These are phyloP conservation scores for Rapana venosa DNA, from an alignment of 2,888 invertebrate genomes.

Conservation along the genomic window DNA sequence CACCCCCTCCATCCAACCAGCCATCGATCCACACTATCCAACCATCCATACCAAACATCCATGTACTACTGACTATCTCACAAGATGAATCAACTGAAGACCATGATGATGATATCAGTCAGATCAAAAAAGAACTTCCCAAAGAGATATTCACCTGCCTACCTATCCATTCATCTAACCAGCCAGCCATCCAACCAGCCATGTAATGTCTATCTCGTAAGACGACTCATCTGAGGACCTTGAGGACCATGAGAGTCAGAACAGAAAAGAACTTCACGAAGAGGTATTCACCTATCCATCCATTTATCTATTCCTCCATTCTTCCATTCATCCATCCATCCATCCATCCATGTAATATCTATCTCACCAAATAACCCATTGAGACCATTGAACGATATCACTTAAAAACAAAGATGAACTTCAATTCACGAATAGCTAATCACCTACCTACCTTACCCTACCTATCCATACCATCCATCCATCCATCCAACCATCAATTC, in stretches of 20 bases:
- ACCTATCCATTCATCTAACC: too few species aligned
- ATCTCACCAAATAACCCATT: constrained; percentile 70
- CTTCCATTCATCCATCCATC: background rate
- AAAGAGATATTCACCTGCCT: too few species aligned
- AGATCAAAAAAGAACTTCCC: constrained; percentile 61
- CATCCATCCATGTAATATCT: background rate
- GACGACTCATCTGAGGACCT: too few species aligned
- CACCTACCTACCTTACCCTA: too few species aligned
- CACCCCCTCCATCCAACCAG: background rate
- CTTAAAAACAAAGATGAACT: constrained; percentile 61
- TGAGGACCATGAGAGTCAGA: too few species aligned
- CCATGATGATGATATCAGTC: constrained; percentile 60
- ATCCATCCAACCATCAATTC: background rate
- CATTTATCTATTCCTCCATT: background rate
- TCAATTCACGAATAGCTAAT: constrained; percentile 59
- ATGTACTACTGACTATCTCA: constrained; percentile 46
- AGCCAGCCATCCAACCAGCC: background rate
- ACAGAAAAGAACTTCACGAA: too few species aligned
- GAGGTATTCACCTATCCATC: too few species aligned
- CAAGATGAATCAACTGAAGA: constrained; percentile 70
- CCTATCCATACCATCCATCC: background rate
- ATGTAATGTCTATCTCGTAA: too few species aligned
- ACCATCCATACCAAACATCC: background rate
- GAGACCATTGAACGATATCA: constrained; percentile 60
- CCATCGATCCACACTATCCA: background rate